These are phyloP conservation scores for Seira musarum DNA, from an alignment of 2,888 invertebrate genomes.

Conservation along the genomic window DNA sequence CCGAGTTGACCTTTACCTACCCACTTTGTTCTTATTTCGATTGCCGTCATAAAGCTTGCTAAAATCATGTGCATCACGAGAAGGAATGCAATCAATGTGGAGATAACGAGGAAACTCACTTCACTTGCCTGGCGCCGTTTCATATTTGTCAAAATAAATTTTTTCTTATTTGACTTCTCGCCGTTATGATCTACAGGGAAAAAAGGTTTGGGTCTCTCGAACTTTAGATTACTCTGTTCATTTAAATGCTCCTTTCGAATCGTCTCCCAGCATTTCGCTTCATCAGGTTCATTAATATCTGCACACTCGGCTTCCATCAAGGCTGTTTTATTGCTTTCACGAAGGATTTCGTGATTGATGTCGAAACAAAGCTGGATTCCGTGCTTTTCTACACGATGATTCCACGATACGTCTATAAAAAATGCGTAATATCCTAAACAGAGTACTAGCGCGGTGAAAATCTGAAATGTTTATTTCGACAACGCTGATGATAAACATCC, in stretches of 20 bases:
- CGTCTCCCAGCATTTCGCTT: too few species aligned
- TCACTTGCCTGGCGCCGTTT: neutral
- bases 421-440: neutral
- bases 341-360: neutral
- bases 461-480: slow-evolving; percentile 7
- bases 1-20: neutral
- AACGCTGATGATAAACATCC: too few species aligned
- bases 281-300: too few species aligned
- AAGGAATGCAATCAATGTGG: neutral
- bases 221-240: too few species aligned
- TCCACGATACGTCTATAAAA: slow-evolving; percentile 1
- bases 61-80: slow-evolving; percentile 16
- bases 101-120: slow-evolving; percentile 8
- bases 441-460: neutral
- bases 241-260: too few species aligned
- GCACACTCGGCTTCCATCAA: too few species aligned
- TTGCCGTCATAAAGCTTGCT: slow-evolving; percentile 4
- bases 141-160: neutral
- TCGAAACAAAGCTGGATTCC: neutral
- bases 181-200: too few species aligned
- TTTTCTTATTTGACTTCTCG: too few species aligned
- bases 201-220: too few species aligned
- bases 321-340: too few species aligned
- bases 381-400: slow-evolving; percentile 1
- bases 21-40: slow-evolving; percentile 32